phyloP scores from a whole-genome alignment of 2,797 vertebrate species.

The Gobio occitaniae region DNA sequence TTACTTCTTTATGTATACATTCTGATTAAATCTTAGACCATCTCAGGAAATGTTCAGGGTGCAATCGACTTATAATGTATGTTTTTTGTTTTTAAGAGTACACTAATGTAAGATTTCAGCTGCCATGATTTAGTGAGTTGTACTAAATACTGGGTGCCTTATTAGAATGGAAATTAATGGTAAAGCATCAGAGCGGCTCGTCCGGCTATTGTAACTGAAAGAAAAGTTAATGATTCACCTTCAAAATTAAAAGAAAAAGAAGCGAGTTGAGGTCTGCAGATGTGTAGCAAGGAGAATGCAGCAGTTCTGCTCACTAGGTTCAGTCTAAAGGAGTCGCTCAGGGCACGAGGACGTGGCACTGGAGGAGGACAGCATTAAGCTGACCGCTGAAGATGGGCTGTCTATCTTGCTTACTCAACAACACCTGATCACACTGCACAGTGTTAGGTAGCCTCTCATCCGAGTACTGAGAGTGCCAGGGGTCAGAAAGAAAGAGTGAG shows the following conservation, averaged over 20 bases:
- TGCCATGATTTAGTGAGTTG: background rate
- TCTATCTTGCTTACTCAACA: slow-evolving; percentile 82
- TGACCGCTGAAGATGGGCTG: slow-evolving; percentile 80
- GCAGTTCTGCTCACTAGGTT: slow-evolving; percentile 5
- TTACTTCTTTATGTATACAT: background rate
- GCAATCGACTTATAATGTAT: background rate
- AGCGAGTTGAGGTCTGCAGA: background rate
- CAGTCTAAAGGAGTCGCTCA: slow-evolving; percentile 51
- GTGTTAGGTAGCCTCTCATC: slow-evolving; percentile 81
- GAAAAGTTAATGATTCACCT: background rate
- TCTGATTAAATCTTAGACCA: background rate
- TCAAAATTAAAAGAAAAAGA: background rate
- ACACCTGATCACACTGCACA: slow-evolving; percentile 84
- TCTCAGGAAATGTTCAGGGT: background rate
- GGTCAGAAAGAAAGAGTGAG: slow-evolving; percentile 73
- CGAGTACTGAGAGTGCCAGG: slow-evolving; percentile 78
- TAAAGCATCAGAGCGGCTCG: background rate
- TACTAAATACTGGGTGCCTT: background rate
- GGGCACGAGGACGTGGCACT: slow-evolving; percentile 73
- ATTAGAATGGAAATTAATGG: background rate
- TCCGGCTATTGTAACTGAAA: background rate
- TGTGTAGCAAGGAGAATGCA: slow-evolving; percentile 24
- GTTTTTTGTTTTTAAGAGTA: background rate
- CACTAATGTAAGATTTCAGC: background rate
- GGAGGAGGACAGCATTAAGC: slow-evolving; percentile 82